Conservation (phyloP, 53 echinoderm and acorn worm genomes). For the Arbacia lixula region DNA sequence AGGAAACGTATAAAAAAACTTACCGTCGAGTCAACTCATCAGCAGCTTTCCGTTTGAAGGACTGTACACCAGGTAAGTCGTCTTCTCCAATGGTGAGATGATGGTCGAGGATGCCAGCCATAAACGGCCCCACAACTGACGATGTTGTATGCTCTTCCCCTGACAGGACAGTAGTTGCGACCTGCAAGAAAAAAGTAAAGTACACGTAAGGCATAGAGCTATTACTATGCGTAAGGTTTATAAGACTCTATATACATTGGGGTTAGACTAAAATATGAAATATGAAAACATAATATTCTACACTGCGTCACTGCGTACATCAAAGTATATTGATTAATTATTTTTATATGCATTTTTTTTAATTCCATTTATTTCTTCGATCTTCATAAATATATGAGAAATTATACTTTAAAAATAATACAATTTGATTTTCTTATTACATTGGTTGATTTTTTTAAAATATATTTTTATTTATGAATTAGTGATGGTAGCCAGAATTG, state of each 20-base stretch:
- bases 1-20: neutral
- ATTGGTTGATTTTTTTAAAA: neutral
- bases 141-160: conserved; percentile 26
- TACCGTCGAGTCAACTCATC: conserved; percentile 12
- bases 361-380: too few relatives aligned
- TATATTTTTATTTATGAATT: neutral
- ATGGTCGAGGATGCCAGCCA: conserved; percentile 35
- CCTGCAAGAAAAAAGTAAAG: conserved; percentile 39
- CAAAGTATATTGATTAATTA: too few relatives aligned
- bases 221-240: neutral
- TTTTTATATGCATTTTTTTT: too few relatives aligned
- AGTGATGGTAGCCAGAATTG: neutral
- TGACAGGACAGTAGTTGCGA: conserved; percentile 64
- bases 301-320: too few relatives aligned
- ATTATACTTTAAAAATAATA: too few relatives aligned
- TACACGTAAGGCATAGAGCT: too few relatives aligned
- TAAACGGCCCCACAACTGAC: conserved; percentile 33
- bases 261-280: too few relatives aligned
- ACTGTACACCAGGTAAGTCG: conserved; percentile 9
- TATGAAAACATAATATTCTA: too few relatives aligned
- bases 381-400: too few relatives aligned
- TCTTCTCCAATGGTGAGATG: neutral
- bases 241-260: too few relatives aligned
- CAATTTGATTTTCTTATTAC: too few relatives aligned
- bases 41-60: neutral